Base-by-base conservation (phyloP, 2,113 vertebrate genomes). In the Speoplatyrhinus poulsoni region DNA sequence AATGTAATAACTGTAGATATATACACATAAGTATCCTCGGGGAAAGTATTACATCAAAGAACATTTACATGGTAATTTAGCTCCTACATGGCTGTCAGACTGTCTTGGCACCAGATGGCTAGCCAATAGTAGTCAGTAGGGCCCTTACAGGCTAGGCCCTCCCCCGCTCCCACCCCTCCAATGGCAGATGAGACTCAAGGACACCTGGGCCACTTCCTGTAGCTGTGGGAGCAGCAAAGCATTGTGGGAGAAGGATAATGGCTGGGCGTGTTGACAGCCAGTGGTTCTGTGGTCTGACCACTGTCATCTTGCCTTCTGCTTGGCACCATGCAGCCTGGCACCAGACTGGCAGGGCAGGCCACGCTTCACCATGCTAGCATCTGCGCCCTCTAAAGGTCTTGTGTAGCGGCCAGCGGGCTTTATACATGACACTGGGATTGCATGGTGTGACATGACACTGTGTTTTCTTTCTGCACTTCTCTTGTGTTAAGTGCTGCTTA, bases 201-300 rank as follows among this genome's bases (percentile, higher is more conserved):
- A 62, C 41, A 68, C 65, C 36, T 69, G 72, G 63, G 72, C 41
- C 16, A 36, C 66, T 62, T 50, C 61, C 52, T 76, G 56, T 26
- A 6, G 15, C 26, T 0, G 3, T 33, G 49, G 61, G 70, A 70
- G 61, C 60, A 3, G 2, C 36, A 13, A 52, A 50, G 33, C 41
- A 60, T 57, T 69, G 55, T 41, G 68, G 70, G 73, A 75, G 60
- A 49, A 26, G 53, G 61, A 65, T 72, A 70, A 70, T 55, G 13
- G 48, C 64, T 74, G 0, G 64, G 63, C 55, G 12, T 72, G 75
- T 65, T 81, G 80, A 82, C 80, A 81, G 49, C 57, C 66, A 58
- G 75, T 79, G 54, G 57, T 79, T 70, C 53, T 68, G 59, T 26
- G 68, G 61, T 69, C 48, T 15, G 71, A 82, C n/a, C 52, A 54